These are phyloP conservation scores for Alviniconcha marisindica DNA, from an alignment of 1,140 invertebrate genomes.

Conservation along the genomic window DNA sequence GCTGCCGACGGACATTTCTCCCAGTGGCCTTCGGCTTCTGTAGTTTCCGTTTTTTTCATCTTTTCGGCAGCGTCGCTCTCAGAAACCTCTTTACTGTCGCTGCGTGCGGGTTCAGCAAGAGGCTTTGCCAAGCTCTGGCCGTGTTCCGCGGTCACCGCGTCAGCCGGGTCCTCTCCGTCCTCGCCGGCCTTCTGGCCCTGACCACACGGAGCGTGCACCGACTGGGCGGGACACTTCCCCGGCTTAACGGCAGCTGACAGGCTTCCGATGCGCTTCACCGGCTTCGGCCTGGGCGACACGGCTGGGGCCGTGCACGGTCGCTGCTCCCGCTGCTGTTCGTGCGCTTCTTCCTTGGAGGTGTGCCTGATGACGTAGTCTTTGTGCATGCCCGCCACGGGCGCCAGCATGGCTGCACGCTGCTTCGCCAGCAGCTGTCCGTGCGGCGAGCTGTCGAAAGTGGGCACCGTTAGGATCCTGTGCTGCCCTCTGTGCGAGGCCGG, in stretches of 20 bases:
- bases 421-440: not conserved
- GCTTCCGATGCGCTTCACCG: not conserved
- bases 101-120: no score
- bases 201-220: no score
- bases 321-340: not conserved
- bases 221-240: not conserved
- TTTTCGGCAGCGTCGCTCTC: no score
- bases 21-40: no score
- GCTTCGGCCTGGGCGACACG: not conserved
- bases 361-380: constrained; percentile 16
- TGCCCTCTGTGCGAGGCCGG: not conserved
- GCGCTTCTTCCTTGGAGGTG: not conserved
- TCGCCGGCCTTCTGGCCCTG: no score
- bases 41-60: no score
- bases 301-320: constrained; percentile 15
- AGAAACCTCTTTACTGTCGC: no score
- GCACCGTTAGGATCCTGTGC: not conserved
- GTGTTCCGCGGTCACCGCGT: no score
- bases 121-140: no score
- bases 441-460: not conserved
- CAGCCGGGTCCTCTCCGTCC: not conserved
- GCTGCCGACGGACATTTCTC: no score
- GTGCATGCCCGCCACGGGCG: constrained; percentile 11
- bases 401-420: constrained; percentile 22
- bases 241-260: not conserved